Evolutionary conservation across 2,797 vertebrate genomes (phyloP).

Genomic region (Spinus olivaceus): DNA sequence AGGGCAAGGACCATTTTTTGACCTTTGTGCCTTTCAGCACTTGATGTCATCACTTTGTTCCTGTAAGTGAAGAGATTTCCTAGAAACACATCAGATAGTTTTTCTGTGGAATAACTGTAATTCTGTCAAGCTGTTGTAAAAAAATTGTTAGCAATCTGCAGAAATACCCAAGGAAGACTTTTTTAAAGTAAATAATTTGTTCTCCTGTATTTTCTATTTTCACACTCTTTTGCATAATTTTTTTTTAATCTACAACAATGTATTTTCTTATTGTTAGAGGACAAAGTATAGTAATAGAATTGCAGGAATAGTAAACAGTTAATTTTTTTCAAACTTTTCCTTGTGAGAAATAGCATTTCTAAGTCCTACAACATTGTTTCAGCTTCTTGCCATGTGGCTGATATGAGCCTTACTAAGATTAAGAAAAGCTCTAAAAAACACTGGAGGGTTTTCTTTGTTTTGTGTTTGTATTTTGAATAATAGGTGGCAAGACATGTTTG

Average conservation of each 20-base stretch:
- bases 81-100: not conserved
- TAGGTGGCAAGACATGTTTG: conserved; percentile 54
- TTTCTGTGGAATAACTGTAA: not conserved
- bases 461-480: conserved; percentile 41
- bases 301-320: not conserved
- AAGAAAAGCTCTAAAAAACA: conserved; percentile 35
- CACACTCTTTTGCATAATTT: not conserved
- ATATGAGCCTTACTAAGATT: not conserved
- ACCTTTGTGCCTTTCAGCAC: not conserved
- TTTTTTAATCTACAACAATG: not conserved
- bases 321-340: not conserved
- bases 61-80: not conserved
- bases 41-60: not conserved
- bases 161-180: not conserved
- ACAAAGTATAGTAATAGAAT: not conserved
- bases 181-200: not conserved
- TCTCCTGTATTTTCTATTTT: not conserved
- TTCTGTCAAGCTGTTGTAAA: not conserved
- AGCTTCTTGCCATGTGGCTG: not conserved
- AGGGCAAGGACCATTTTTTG: not conserved
- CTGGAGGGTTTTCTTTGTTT: conserved; percentile 25
- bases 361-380: not conserved
- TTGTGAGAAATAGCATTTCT: not conserved
- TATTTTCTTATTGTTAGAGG: not conserved
- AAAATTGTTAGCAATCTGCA: not conserved